Base-by-base conservation (phyloP, 2,888 invertebrate genomes). In the Alloscopus bannaensis region DNA sequence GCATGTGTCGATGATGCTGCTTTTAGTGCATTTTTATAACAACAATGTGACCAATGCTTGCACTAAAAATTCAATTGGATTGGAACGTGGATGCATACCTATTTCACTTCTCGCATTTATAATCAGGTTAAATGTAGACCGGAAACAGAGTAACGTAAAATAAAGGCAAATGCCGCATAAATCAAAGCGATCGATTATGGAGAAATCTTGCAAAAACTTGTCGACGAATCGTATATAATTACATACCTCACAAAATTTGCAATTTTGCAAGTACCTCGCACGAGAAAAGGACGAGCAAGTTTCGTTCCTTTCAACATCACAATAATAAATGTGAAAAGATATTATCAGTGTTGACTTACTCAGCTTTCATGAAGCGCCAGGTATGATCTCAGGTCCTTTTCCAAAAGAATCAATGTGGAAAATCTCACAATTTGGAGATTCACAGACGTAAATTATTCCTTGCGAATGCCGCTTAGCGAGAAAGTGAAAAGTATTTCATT, bases 351-450 rank as follows among this genome's bases (percentile, higher is more conserved):
- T 42, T 42, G 3, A 78, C 82, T 82, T 82, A 82, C 82, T 82
- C 82, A 65, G 82, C 82, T 82, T 82, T 82, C 82, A 82, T 82
- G 80, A 78, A 82, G 80, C 64, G 80, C 69, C 22, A 65, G 65
- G 47, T 57, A n/a, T 18, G 11, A 45, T 52, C 59, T 18, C 20
- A 59, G 57, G 29, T 78, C 31, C 11, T 45, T 59, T 62, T 50
- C 60, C 52, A 42, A 31, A 28, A 65, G 28, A 65, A 26, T 65
- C 47, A 45, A 57, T 1, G 26, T n/a, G 29, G 31, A 28, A 26
- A 29, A 57, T 28, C 57, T 29, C 18, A 4, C 3, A 18, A 55
- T 18, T 50, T 18, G 24, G 13, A 24, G 52, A 52, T 47, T n/a
- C n/a, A n/a, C n/a, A n/a, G n/a, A n/a, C n/a, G n/a, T n/a, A n/a